Evolutionary conservation across 2,797 vertebrate species (phyloP).

Genomic region (Catostomus latipinnis): DNA sequence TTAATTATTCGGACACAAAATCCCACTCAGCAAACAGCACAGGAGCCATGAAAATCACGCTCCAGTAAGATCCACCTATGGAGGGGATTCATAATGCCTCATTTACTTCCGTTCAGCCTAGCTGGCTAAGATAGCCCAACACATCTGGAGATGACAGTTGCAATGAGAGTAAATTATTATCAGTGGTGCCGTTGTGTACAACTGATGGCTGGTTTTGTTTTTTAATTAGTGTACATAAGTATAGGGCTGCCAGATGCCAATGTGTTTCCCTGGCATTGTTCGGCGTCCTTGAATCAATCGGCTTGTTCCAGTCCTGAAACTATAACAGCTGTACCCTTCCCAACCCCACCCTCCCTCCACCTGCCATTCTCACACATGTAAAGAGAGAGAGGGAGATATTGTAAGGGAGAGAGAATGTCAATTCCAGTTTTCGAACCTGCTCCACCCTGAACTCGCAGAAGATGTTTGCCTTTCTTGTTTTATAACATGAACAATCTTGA

Average conservation of each 20-base stretch:
- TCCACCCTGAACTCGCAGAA: background rate
- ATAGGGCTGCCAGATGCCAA: conserved; percentile 63
- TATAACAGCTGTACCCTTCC: conserved; percentile 32
- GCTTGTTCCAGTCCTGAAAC: conserved; percentile 45
- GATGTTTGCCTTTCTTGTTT: conserved; percentile 29
- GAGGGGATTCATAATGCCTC: conserved; percentile 30
- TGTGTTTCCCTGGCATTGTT: conserved; percentile 45
- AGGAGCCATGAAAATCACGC: conserved; percentile 31
- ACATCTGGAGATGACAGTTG: conserved; percentile 48
- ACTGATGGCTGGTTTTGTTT: conserved; percentile 35
- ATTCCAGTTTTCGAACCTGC: background rate
- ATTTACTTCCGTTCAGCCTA: conserved; percentile 41
- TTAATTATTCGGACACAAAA: conserved; percentile 55
- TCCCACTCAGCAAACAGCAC: conserved; percentile 24
- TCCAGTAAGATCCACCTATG: conserved; percentile 16
- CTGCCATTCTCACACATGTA: conserved; percentile 3
- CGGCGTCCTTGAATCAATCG: conserved; percentile 46
- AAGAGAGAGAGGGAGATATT: background rate
- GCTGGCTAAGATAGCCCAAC: conserved; percentile 13
- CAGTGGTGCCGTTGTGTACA: conserved; percentile 35
- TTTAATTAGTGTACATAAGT: conserved; percentile 64
- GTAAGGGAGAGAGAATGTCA: background rate
- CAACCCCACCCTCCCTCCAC: conserved; percentile 19
- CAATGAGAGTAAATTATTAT: conserved; percentile 53
- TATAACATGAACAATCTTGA: conserved; percentile 37